Base-by-base conservation (phyloP, 2,888 invertebrate genomes). In the Caenorhabditis auriculariae region DNA sequence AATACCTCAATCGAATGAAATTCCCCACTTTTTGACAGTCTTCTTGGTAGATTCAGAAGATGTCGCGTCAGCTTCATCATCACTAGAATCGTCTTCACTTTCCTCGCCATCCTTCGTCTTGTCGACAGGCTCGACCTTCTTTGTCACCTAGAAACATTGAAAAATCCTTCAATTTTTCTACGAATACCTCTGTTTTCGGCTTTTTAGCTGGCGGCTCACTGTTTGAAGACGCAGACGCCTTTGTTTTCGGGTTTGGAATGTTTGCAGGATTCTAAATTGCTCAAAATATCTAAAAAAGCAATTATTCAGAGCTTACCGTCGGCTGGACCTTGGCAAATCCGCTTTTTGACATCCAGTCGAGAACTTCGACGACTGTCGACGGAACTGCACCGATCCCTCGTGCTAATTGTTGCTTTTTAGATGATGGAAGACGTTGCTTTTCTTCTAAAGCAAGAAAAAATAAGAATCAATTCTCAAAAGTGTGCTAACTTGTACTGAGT, bases 401-500 rank as follows among this genome's bases (percentile, higher is more conserved):
- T 9, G 73, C 73, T 21, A 73, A 27, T 1, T 60, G 56, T 42
- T 68, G 66, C 29, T 73, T 73, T 37, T 59, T 56, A 37, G 58
- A 50, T 4, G 59, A 57, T 2, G 68, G 61, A 52, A 70, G 45
- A 5, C 43, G 24, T 24, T 62, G 62, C 46, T 62, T 54, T 24
- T 70, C 70, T 17, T 63, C 69, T 69, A 41, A 35, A 72, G 57
- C 38, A 26, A 9, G 7, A 24, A 21, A 35, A 15, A 29, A n/a
- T 39, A 37, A 39, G 29, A 19, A 12, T 51, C 19, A 41, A 35
- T 26, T 27, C 4, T 12, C 12, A 24, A 35, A 17, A 21, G 32
- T n/a, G n/a, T n/a, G n/a, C 54, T 46, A 39, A 75, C 75, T 63
- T 58, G 72, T 62, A 26, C 61, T 63, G 19, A 76, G 50, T 28